Percentiles rank a stretch among this genome's conserved stretches.
phyloP scores from a whole-genome alignment of 2,797 vertebrate genomes.

The Pangasius sanitwongsei region DNA sequence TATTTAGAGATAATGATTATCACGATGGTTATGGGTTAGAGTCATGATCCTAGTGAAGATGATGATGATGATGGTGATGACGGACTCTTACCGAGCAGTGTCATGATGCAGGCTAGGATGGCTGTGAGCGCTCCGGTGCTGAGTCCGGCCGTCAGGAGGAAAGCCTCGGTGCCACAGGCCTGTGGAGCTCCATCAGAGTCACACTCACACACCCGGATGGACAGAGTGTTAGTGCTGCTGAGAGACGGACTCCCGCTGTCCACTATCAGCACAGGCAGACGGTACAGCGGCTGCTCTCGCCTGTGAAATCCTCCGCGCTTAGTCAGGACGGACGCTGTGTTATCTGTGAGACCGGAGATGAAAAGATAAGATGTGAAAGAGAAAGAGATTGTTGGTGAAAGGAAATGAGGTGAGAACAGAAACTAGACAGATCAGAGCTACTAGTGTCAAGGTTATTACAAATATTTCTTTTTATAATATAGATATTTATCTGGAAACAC shows the following conservation, averaged over 20 bases:
- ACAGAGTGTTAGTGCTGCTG: conserved; percentile 87
- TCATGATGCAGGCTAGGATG: conserved; percentile 85
- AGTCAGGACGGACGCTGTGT: conserved; percentile 83
- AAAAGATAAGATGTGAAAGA: not conserved
- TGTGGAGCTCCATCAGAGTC: conserved; percentile 80
- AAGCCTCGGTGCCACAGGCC: conserved; percentile 85
- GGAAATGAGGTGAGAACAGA: not conserved
- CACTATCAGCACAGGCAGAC: conserved; percentile 84
- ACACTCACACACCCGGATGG: conserved; percentile 86
- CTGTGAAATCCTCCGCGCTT: conserved; percentile 82
- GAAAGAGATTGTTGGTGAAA: not conserved
- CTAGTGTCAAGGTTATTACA: not conserved
- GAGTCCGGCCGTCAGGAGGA: conserved; percentile 82
- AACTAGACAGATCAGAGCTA: not conserved
- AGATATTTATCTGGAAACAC: not conserved
- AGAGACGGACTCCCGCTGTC: conserved; percentile 85
- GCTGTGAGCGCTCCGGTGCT: conserved; percentile 86
- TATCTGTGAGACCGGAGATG: conserved; percentile 71
- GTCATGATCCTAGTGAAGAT: not conserved
- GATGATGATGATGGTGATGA: not conserved
- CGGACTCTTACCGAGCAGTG: conserved; percentile 77
- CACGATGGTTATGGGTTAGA: not conserved
- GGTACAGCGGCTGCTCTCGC: conserved; percentile 83
- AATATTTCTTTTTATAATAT: not conserved
- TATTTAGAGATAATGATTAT: not conserved